Base-by-base conservation (phyloP, 2,888 invertebrate species). In the Stegophylla sp. region DNA sequence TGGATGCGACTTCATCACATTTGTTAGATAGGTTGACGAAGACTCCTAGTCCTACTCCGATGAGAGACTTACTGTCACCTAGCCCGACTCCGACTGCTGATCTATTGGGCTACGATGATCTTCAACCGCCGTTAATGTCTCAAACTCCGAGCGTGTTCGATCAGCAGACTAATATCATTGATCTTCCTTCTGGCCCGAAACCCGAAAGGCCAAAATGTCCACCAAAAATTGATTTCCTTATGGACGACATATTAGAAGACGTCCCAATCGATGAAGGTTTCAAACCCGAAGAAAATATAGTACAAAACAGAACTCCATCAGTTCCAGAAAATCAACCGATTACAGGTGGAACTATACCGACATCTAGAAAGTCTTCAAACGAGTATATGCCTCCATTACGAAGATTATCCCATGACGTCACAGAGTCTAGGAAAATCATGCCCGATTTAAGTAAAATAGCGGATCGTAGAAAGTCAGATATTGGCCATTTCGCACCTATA, bases 1-100 rank as follows among this genome's bases (percentile, higher is more conserved):
- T 95, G 91, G 94, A 96, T 85, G 93, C 94, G 72, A 93, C 94
- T 0, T 95, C 95, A 84, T 92, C 93, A 4, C 92, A 94, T 85
- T 87, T 96, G 75, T 87, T 95, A 81, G 94, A 94, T 84, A 91
- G 94, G 82, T 90, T 95, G 82, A 93, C 94, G 74, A 93, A 92
- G 7, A 95, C 94, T 0, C 95, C 95, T 0, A 95, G 94, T 86
- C 95, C 95, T 0, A 93, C 94, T 0, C 92, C 94, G 13, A 93
- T 93, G 88, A 88, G 92, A 61, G 93, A 93, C 84, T 88, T 93
- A 13, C 94, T 94, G 86, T 94, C 94, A 0, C 94, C 95, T 0
- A 93, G 94, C 85, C 95, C 94, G 3, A 94, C 94, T 0, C 94
- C 82, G 5, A 59, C 76, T 13, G 81, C 83, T 43, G 84, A 84